Evolutionary conservation across 53 echinoderm and acorn worm genomes (phyloP).

Genomic region (Mesocentrotus franciscanus): DNA sequence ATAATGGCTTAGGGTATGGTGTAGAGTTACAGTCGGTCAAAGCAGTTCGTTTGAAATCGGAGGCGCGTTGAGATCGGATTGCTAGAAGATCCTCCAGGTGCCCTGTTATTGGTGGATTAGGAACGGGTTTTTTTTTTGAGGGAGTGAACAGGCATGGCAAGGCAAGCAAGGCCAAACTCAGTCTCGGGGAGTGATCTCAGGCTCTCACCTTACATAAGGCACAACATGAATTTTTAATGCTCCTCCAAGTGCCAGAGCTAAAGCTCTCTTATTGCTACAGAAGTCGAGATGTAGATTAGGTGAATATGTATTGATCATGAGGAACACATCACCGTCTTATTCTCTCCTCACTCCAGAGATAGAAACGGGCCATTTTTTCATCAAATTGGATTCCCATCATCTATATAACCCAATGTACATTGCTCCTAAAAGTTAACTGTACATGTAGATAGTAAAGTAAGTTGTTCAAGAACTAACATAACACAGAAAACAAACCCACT

Average conservation of each 20-base stretch:
- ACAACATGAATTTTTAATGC: conserved; percentile 56
- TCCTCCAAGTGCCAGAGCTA: not conserved
- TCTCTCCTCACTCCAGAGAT: not conserved
- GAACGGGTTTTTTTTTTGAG: conserved; percentile 22
- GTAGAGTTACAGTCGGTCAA: conserved; percentile 60
- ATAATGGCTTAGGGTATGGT: conserved; percentile 50
- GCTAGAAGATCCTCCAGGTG: conserved; percentile 50
- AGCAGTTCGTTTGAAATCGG: conserved; percentile 64
- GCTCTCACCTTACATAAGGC: conserved; percentile 60
- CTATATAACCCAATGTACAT: not conserved
- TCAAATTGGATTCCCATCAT: not conserved
- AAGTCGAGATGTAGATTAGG: conserved; percentile 47
- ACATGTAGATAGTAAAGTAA: not conserved
- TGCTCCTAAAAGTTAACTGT: not conserved
- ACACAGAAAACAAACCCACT: not conserved
- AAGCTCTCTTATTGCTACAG: not conserved
- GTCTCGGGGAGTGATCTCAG: conserved; percentile 25
- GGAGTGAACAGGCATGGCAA: conserved; percentile 30
- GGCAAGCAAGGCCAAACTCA: conserved; percentile 58
- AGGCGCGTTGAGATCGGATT: conserved; percentile 52
- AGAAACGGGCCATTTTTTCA: not conserved
- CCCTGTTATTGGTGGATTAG: conserved; percentile 68
- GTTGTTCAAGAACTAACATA: not conserved
- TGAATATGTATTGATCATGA: conserved; percentile 24
- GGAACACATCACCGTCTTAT: not conserved